A percentile compares a stretch with the other conserved stretches of the same genome.
Conservation (phyloP, 2,888 invertebrate species). For the Candidula unifasciata region DNA sequence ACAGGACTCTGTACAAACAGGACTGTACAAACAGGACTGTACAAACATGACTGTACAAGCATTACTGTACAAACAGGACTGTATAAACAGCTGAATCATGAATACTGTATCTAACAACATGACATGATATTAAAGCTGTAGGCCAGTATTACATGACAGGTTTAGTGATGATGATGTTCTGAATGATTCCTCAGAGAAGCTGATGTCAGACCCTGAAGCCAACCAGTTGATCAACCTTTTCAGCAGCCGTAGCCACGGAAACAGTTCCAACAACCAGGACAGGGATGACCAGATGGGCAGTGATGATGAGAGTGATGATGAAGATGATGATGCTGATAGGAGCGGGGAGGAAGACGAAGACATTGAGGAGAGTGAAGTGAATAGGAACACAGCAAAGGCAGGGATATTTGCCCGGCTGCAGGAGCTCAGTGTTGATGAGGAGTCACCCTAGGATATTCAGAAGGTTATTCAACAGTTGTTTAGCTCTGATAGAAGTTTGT, state of each 20-base stretch:
- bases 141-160: not conserved
- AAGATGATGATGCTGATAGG: constrained; percentile 60
- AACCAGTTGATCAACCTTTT: constrained; percentile 82
- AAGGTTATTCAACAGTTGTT: too few relatives aligned
- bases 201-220: constrained; percentile 80
- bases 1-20: too few relatives aligned
- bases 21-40: too few relatives aligned
- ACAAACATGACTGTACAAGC: too few relatives aligned
- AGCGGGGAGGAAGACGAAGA: constrained; percentile 47
- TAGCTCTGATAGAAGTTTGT: too few relatives aligned
- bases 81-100: too few relatives aligned
- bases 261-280: constrained; percentile 5
- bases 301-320: constrained; percentile 18
- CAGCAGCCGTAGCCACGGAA: constrained; percentile 52
- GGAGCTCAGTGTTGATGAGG: not conserved
- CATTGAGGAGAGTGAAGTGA: not conserved
- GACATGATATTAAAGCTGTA: not conserved
- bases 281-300: not conserved
- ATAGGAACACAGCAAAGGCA: not conserved
- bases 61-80: too few relatives aligned
- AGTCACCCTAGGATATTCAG: not conserved
- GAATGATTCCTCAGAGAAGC: constrained; percentile 80
- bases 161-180: too few relatives aligned
- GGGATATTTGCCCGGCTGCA: constrained; percentile 34
- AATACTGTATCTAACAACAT: too few relatives aligned